A percentile compares a stretch with the other conserved stretches of the same genome.
Evolutionary conservation across 2,888 invertebrate genomes (phyloP).

Genomic region (Yponomeuta sedellus): DNA sequence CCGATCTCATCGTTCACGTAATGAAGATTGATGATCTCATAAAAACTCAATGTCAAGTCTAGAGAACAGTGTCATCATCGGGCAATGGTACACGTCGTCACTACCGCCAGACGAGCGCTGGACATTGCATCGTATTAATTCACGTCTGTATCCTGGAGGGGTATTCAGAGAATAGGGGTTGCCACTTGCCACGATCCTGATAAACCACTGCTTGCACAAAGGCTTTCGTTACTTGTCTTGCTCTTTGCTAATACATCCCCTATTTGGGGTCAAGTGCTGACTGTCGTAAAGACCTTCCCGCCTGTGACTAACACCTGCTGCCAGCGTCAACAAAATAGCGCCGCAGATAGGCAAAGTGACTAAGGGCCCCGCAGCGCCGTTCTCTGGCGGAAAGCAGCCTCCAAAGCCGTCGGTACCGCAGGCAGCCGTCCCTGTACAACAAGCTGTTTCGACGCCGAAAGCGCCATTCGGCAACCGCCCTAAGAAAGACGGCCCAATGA

Average conservation of each 20-base stretch:
- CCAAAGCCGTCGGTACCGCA: slow-evolving; percentile 63
- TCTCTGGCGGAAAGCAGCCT: slow-evolving; percentile 59
- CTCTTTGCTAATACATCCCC: no score
- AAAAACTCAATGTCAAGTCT: slow-evolving; percentile 15
- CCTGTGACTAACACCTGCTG: slow-evolving; percentile 36
- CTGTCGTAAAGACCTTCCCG: slow-evolving; percentile 32
- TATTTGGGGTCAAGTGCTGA: no score
- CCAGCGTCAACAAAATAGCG: slow-evolving; percentile 15
- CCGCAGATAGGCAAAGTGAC: slow-evolving; percentile 34
- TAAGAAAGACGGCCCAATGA: slow-evolving; percentile 56
- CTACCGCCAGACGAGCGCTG: neutral
- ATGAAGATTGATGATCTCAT: slow-evolving; percentile 6
- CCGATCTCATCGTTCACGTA: slow-evolving; percentile 13
- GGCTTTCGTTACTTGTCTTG: no score
- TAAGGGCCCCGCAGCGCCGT: slow-evolving; percentile 66
- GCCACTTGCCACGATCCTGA: no score
- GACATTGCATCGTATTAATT: neutral
- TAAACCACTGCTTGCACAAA: no score
- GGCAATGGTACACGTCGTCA: neutral
- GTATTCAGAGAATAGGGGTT: no score
- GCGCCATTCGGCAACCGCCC: slow-evolving; percentile 67
- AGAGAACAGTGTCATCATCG: neutral
- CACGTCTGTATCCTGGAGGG: no score
- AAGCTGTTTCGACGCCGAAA: slow-evolving; percentile 54
- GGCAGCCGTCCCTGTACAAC: slow-evolving; percentile 63